These are phyloP conservation scores for Sturmia bella DNA, from an alignment of 2,888 invertebrate species.

Conservation along the genomic window DNA sequence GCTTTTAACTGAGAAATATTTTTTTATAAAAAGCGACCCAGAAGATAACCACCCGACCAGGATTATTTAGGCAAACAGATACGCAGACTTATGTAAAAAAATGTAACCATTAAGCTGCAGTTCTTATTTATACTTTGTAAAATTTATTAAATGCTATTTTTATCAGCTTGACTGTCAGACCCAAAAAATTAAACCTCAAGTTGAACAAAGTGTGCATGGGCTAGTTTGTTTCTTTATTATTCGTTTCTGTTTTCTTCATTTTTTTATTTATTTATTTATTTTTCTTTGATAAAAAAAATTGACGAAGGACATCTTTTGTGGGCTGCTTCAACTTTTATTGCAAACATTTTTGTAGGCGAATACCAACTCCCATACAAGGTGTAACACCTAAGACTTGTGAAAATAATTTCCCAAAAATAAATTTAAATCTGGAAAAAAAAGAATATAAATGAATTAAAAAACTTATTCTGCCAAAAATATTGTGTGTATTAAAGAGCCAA, in stretches of 20 bases:
- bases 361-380: background rate
- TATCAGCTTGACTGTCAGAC: background rate
- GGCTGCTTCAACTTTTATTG: conserved; percentile 42
- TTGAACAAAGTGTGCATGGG: conserved; percentile 1
- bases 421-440: conserved; percentile 26
- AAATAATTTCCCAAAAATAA: too few species aligned
- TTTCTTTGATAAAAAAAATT: conserved; percentile 7
- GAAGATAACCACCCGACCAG: too few species aligned
- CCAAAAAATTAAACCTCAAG: background rate
- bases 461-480: conserved; percentile 3
- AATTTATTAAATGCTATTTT: conserved; percentile 14
- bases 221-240: conserved; percentile 22
- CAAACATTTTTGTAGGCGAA: conserved; percentile 26
- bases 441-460: conserved; percentile 36
- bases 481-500: conserved; percentile 24
- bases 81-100: too few species aligned
- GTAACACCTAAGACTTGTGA: too few species aligned
- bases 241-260: conserved; percentile 9
- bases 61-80: too few species aligned
- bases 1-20: too few species aligned
- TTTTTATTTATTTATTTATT: background rate
- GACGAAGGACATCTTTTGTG: conserved; percentile 46
- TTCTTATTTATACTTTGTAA: too few species aligned
- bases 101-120: too few species aligned
- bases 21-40: too few species aligned